Evolutionary conservation across 2,797 vertebrate genomes (phyloP).

Genomic region (Amniataba percoides): DNA sequence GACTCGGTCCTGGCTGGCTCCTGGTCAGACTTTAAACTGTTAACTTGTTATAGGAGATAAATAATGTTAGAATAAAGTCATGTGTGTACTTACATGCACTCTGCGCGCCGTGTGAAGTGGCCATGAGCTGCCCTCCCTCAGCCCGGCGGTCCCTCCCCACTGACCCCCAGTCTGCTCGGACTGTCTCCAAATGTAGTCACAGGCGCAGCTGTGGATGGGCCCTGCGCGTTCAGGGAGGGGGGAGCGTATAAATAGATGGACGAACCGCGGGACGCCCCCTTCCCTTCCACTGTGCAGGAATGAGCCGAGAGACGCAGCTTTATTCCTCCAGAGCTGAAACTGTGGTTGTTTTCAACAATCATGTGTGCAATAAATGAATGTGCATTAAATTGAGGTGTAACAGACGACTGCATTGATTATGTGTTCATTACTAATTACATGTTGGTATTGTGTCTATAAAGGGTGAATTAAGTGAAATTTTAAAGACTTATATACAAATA

Average conservation of each 20-base stretch:
- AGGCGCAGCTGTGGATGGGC: slow-evolving; percentile 52
- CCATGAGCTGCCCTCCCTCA: slow-evolving; percentile 33
- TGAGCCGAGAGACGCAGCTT: neutral
- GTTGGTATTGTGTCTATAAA: neutral
- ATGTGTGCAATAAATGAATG: neutral
- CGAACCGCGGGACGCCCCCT: slow-evolving; percentile 29
- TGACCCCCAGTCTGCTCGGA: slow-evolving; percentile 9
- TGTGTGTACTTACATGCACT: slow-evolving; percentile 72
- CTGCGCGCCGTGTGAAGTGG: slow-evolving; percentile 38
- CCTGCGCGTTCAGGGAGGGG: slow-evolving; percentile 52
- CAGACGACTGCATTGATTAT: no score
- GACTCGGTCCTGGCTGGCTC: no score
- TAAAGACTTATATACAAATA: neutral
- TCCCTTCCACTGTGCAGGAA: slow-evolving; percentile 1
- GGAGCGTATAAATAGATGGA: slow-evolving; percentile 72
- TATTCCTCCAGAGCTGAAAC: neutral
- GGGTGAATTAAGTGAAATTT: no score
- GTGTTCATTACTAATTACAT: no score
- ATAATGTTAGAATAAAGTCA: neutral
- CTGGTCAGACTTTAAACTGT: no score
- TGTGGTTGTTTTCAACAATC: neutral
- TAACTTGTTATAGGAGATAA: neutral
- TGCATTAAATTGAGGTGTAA: no score
- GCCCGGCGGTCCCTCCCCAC: slow-evolving; percentile 56
- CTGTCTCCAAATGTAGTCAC: slow-evolving; percentile 75